Conservation (phyloP, 1,140 invertebrate genomes). For the Phymorhynchus buccinoides region DNA sequence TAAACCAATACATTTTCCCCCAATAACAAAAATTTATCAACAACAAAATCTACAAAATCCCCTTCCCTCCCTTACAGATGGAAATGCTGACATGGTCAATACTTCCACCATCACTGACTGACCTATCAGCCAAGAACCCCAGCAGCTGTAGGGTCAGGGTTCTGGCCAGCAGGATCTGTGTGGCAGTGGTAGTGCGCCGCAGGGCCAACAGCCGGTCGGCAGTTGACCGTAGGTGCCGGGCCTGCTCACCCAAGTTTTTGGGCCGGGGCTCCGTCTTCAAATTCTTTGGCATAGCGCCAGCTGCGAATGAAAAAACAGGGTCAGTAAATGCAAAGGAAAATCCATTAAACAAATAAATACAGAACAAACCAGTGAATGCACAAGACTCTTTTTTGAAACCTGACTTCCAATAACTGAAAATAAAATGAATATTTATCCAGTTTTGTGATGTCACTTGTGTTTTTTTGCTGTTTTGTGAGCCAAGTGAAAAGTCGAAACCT, state of each 20-base stretch:
- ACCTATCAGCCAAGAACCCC: constrained; percentile 77
- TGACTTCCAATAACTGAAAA: not conserved
- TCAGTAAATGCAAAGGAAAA: constrained; percentile 22
- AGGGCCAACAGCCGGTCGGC: constrained; percentile 76
- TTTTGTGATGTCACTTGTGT: too few relatives aligned
- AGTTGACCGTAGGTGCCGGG: constrained; percentile 71
- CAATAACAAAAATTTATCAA: too few relatives aligned
- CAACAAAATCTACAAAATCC: too few relatives aligned
- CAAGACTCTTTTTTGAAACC: not conserved
- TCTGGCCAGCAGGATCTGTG: constrained; percentile 77
- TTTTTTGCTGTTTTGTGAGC: too few relatives aligned
- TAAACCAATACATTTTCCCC: too few relatives aligned
- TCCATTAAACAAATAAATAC: constrained; percentile 31
- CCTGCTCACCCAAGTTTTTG: constrained; percentile 76
- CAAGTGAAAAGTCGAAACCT: too few relatives aligned
- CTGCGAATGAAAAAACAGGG: constrained; percentile 30
- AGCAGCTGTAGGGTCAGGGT: constrained; percentile 77
- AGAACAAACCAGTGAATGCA: constrained; percentile 23
- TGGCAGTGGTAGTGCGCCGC: constrained; percentile 74
- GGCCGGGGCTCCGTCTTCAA: constrained; percentile 45
- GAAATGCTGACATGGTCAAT: too few relatives aligned
- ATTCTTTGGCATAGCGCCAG: constrained; percentile 46
- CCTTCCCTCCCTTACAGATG: too few relatives aligned
- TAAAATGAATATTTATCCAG: too few relatives aligned
- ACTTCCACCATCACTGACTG: not conserved